phyloP scores from a whole-genome alignment of 2,113 vertebrate species.

The Malurus elegans region DNA sequence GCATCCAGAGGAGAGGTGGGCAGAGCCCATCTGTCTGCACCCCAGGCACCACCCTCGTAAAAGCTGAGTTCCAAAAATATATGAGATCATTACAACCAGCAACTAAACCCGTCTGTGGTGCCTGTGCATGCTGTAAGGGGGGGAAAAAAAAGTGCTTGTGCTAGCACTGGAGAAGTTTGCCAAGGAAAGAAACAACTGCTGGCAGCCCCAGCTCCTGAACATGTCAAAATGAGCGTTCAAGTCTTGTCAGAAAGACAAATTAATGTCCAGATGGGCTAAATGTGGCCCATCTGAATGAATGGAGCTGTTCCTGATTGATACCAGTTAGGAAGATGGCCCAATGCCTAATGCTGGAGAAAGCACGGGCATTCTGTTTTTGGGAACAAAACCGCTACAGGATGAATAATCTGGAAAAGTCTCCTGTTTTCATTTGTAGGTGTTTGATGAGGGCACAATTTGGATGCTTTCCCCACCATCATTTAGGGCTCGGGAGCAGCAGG shows the following conservation, averaged over 20 bases:
- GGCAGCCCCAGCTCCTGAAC: conserved; percentile 11
- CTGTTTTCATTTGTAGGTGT: not conserved
- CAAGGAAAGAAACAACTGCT: conserved; percentile 41
- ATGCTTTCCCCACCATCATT: not conserved
- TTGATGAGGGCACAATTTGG: not conserved
- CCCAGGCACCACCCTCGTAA: not conserved
- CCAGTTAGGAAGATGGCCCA: not conserved
- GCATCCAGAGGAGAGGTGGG: not conserved
- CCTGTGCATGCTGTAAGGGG: not conserved
- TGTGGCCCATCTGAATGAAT: not conserved
- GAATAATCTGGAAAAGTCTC: not conserved
- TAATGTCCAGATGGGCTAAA: conserved; percentile 38
- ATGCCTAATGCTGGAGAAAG: not conserved
- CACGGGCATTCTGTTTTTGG: not conserved
- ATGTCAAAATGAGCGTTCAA: not conserved
- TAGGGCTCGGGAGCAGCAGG: not conserved
- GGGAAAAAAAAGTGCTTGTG: not conserved
- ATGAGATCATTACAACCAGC: conserved; percentile 5
- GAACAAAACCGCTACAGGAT: not conserved
- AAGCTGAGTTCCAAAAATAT: not conserved
- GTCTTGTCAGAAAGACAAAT: conserved; percentile 29
- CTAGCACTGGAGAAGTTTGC: conserved; percentile 22
- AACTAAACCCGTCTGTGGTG: not conserved
- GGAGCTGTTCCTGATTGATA: not conserved
- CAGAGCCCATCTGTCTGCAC: not conserved